A percentile compares a stretch with the other conserved stretches of the same genome.
Evolutionary conservation across 1,140 invertebrate species (phyloP).

Genomic region (Calephelis nemesis): DNA sequence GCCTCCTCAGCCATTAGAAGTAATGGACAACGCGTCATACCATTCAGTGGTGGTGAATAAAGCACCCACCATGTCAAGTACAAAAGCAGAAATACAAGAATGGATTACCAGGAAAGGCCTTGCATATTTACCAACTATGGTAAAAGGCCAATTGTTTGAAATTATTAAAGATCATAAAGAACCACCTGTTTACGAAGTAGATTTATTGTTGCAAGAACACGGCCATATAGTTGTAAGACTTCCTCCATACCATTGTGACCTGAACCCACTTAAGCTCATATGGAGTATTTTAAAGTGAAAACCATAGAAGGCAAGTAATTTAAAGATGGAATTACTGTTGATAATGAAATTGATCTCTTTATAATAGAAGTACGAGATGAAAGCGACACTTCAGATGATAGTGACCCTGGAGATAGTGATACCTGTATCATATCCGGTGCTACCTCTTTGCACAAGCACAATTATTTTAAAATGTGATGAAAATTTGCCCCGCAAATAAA

Average conservation of each 20-base stretch:
- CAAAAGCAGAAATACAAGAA: conserved; percentile 7
- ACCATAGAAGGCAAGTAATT: background rate
- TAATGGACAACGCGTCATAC: conserved; percentile 7
- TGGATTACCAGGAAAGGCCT: conserved; percentile 3
- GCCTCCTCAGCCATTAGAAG: conserved; percentile 4
- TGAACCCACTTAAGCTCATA: conserved; percentile 28
- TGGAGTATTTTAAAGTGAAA: conserved; percentile 27
- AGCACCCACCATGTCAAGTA: conserved; percentile 7
- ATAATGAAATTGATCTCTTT: conserved; percentile 2
- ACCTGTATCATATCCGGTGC: background rate
- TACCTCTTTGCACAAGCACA: no score
- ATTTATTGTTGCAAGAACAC: conserved; percentile 15
- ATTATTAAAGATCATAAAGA: conserved; percentile 8
- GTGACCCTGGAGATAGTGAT: background rate
- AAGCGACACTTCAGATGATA: conserved; percentile 10
- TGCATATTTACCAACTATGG: background rate
- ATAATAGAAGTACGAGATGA: conserved; percentile 8
- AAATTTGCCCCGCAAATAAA: no score
- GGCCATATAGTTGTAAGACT: conserved; percentile 10
- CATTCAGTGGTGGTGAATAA: conserved; percentile 9
- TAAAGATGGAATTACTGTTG: conserved; percentile 3
- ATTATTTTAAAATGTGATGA: no score
- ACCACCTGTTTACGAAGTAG: background rate
- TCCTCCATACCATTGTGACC: conserved; percentile 20
- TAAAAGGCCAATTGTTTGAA: conserved; percentile 8